A percentile compares a stretch with the other conserved stretches of the same genome.
These are phyloP conservation scores for Tonatia bakeri DNA, from an alignment of 2,113 vertebrate species.

Conservation along the genomic window DNA sequence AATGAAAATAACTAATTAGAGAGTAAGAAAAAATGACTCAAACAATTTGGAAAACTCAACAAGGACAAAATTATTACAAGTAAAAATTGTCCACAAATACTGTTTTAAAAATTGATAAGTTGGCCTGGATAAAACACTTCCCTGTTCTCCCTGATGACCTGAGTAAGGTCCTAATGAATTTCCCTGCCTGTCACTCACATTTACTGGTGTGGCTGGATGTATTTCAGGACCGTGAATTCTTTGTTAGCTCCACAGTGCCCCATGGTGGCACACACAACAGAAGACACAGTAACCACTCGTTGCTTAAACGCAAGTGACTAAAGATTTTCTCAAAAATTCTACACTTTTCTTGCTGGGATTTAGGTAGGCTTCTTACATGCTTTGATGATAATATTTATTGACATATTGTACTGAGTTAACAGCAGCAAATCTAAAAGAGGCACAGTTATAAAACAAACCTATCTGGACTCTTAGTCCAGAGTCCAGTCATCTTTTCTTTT, in stretches of 20 bases:
- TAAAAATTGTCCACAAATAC: not conserved
- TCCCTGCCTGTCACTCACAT: fast-evolving
- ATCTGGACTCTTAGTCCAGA: too few relatives aligned
- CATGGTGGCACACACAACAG: not conserved
- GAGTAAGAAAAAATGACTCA: not conserved
- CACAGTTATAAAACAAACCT: not conserved
- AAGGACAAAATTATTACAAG: not conserved
- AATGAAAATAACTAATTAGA: not conserved
- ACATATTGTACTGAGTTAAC: not conserved
- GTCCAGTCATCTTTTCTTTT: not conserved
- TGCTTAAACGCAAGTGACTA: too few relatives aligned
- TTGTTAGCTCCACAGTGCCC: not conserved
- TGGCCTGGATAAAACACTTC: not conserved
- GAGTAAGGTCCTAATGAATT: not conserved
- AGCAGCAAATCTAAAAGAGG: not conserved
- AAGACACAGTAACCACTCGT: fast-evolving
- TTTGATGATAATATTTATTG: not conserved
- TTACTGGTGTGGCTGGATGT: fast-evolving
- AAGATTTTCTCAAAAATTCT: not conserved
- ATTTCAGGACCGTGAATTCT: fast-evolving
- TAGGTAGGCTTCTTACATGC: not conserved
- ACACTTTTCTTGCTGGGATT: fast-evolving
- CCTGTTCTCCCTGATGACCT: fast-evolving
- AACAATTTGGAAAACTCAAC: not conserved
- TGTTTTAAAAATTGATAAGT: not conserved